Evolutionary conservation across 2,888 invertebrate genomes (phyloP).

Genomic region (Lithosia quadra): DNA sequence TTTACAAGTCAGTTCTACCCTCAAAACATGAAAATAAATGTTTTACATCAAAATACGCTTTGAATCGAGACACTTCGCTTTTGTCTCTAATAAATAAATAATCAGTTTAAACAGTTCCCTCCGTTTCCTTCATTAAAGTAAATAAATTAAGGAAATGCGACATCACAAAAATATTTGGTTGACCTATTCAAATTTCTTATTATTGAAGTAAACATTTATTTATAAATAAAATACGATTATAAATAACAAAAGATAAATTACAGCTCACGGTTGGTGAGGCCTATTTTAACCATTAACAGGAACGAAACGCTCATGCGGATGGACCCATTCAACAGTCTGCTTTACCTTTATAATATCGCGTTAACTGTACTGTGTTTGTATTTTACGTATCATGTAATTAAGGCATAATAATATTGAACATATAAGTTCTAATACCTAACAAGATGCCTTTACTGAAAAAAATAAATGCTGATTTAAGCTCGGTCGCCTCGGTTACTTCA

Average conservation of each 20-base stretch:
- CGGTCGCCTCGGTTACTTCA: too few relatives aligned
- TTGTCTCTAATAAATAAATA: background rate
- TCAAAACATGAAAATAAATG: background rate
- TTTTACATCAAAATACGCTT: background rate
- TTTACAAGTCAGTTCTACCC: background rate
- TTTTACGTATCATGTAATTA: background rate
- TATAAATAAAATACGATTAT: background rate
- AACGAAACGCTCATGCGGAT: background rate
- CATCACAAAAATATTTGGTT: background rate
- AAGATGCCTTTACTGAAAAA: too few relatives aligned
- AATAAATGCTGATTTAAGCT: too few relatives aligned
- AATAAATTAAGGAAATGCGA: background rate
- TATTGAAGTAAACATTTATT: constrained; percentile 4
- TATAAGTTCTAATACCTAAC: background rate
- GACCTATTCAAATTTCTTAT: background rate
- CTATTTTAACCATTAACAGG: background rate
- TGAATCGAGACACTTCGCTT: background rate
- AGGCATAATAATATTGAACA: background rate
- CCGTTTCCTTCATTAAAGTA: background rate
- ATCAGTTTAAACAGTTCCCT: background rate
- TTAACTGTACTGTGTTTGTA: too few relatives aligned
- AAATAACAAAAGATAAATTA: background rate
- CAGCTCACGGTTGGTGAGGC: background rate
- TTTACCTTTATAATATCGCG: background rate
- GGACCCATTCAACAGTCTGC: background rate